These are phyloP conservation scores for Meandrina meandrites DNA, from an alignment of 92 coral and sea anemone genomes.

Conservation along the genomic window DNA sequence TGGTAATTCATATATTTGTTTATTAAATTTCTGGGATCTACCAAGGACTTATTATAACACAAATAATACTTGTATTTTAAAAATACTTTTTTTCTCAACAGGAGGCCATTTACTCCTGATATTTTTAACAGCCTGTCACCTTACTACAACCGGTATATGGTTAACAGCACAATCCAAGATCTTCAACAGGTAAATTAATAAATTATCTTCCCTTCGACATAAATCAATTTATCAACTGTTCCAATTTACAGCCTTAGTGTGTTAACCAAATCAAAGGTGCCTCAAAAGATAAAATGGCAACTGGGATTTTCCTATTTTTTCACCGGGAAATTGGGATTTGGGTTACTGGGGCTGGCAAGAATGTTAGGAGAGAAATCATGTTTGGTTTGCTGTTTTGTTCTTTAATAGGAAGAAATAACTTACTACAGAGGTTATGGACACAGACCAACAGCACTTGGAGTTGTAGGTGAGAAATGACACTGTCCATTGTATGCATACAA, in stretches of 20 bases:
- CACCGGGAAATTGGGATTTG: no score
- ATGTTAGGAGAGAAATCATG: neutral
- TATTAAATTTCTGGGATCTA: neutral
- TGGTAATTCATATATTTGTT: no score
- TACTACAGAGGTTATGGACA: constrained; percentile 74
- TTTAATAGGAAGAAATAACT: constrained; percentile 5
- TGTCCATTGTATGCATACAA: neutral
- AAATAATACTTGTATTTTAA: neutral
- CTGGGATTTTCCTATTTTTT: no score
- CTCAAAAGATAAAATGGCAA: no score
- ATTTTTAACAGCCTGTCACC: constrained; percentile 96
- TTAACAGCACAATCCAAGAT: constrained; percentile 71
- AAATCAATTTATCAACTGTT: neutral
- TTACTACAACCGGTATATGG: constrained; percentile 82
- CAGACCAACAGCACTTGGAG: constrained; percentile 91
- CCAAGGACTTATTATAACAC: neutral
- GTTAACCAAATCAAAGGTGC: no score
- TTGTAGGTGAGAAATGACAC: constrained; percentile 62
- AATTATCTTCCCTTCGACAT: no score
- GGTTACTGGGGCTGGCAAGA: no score
- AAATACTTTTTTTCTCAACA: constrained; percentile 26
- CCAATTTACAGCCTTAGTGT: neutral
- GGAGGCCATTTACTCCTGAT: constrained; percentile 91
- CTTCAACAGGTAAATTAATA: constrained; percentile 59
- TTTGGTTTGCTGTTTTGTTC: neutral